A percentile compares a stretch with the other conserved stretches of the same genome.
Conservation (phyloP, 2,113 vertebrate species). For the Microtus pennsylvanicus region DNA sequence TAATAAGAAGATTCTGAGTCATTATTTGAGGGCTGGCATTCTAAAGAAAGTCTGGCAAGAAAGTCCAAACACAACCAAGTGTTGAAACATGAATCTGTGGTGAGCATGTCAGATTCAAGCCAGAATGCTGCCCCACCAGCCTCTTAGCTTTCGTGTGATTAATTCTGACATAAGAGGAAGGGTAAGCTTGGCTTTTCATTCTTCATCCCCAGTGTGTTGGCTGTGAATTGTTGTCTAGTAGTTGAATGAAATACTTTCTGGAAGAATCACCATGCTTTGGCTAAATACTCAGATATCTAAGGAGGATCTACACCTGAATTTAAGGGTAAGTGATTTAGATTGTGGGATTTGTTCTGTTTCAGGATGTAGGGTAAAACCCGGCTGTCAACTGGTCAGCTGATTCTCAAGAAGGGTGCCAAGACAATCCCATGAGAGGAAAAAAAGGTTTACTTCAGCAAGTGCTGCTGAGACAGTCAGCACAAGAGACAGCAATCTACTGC, state of each 20-base stretch:
- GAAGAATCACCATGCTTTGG: background rate
- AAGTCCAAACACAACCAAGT: background rate
- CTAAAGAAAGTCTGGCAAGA: background rate
- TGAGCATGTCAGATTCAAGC: background rate
- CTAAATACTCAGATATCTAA: background rate
- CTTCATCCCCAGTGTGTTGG: background rate
- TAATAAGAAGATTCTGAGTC: background rate
- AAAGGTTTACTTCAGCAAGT: background rate
- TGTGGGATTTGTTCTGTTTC: background rate
- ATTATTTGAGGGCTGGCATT: background rate
- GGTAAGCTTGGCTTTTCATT: background rate
- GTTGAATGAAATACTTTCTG: background rate
- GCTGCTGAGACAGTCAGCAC: background rate
- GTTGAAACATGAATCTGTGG: background rate
- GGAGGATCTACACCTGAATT: slow-evolving; percentile 4
- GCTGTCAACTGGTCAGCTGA: background rate
- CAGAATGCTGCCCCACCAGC: background rate
- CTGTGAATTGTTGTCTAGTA: slow-evolving; percentile 23
- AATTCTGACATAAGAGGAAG: background rate
- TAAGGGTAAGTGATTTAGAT: background rate
- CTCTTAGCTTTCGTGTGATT: background rate
- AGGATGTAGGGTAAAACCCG: background rate
- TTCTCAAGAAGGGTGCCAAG: slow-evolving; percentile 1
- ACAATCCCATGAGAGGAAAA: background rate
- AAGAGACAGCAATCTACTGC: background rate